Conservation (phyloP, 2,797 vertebrate species). For the Acipenser transmontanus region DNA sequence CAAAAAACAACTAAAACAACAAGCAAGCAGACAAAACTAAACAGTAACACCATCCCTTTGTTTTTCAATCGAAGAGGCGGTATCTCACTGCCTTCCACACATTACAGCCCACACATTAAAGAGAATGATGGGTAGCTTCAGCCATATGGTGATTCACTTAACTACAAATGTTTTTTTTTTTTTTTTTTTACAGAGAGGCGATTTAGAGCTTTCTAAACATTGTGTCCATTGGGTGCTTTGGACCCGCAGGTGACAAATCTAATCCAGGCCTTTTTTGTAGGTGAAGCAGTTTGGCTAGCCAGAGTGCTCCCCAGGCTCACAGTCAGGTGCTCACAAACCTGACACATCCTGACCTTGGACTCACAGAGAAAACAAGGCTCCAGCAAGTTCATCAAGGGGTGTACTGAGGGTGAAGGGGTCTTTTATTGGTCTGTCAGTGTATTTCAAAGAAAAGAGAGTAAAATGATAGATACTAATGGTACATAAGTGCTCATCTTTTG, state of each 20-base stretch:
- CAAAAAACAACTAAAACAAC: too few species aligned
- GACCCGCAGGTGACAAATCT: constrained; percentile 38
- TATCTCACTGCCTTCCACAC: background rate
- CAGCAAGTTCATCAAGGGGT: constrained; percentile 22
- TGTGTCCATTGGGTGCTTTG: constrained; percentile 56
- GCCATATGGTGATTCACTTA: constrained; percentile 67
- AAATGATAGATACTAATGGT: constrained; percentile 6
- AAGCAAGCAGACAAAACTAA: too few species aligned
- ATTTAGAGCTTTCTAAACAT: constrained; percentile 36
- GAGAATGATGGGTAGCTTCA: constrained; percentile 50
- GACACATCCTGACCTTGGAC: constrained; percentile 49
- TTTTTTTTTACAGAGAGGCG: constrained; percentile 47
- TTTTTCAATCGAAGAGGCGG: background rate
- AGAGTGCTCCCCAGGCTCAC: constrained; percentile 3
- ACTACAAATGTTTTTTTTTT: constrained; percentile 29
- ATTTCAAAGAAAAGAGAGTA: constrained; percentile 4
- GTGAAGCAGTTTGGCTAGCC: constrained; percentile 36
- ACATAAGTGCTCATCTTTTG: constrained; percentile 12
- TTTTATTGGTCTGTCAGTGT: background rate
- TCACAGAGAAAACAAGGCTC: constrained; percentile 38
- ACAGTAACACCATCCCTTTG: background rate
- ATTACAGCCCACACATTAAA: constrained; percentile 35
- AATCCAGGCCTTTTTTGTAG: constrained; percentile 28
- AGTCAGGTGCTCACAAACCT: constrained; percentile 31
- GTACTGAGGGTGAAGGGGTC: constrained; percentile 3